Base-by-base conservation (phyloP, 2,113 vertebrate species). In the Dipodomys merriami region DNA sequence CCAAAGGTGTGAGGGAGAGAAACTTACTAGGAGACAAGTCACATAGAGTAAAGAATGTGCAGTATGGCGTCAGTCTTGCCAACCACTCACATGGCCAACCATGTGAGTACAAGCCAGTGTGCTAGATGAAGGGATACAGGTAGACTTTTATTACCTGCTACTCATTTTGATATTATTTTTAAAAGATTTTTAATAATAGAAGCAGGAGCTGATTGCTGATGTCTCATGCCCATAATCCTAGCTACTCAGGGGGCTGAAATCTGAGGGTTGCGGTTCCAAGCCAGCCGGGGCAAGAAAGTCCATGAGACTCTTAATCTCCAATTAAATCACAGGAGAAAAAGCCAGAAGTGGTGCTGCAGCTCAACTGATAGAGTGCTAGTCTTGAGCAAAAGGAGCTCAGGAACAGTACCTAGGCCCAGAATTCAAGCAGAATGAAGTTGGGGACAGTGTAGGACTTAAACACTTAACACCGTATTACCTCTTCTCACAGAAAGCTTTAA, bases 41-140 rank as follows among this genome's bases (percentile, higher is more conserved):
- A 30, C 2, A 1, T 44, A 80, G 29, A 49, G 71, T 67, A 15
- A 35, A 39, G 16, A 0, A 16, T 30, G 4, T 20, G 11, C 0
- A 13, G 6, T 3, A 23, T 68, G 27, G 29, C 10, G 20, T 19
- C 29, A 27, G 2, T 68, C 46, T 19, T 9, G 44, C 15, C 87
- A 18, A 0, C 10, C 8, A 53, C 49, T 53, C 12, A 53, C 49
- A 0, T 3, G 1, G 23, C 11, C 7, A 16, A 57, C 13, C 30
- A 4, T 0, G 1, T 23, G 25, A 76, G 35, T 30, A 62, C 4
- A 33, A 53, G 20, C 7, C 20, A 30, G 23, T 19, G 25, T 57
- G 27, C 5, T 20, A 74, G 57, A 20, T 67, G 25, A 60, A 27
- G 5, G 13, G 13, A 71, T 53, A 67, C 49, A 77, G 10, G n/a